These are phyloP conservation scores for Calonectris borealis DNA, from an alignment of 2,113 vertebrate species.

Conservation along the genomic window DNA sequence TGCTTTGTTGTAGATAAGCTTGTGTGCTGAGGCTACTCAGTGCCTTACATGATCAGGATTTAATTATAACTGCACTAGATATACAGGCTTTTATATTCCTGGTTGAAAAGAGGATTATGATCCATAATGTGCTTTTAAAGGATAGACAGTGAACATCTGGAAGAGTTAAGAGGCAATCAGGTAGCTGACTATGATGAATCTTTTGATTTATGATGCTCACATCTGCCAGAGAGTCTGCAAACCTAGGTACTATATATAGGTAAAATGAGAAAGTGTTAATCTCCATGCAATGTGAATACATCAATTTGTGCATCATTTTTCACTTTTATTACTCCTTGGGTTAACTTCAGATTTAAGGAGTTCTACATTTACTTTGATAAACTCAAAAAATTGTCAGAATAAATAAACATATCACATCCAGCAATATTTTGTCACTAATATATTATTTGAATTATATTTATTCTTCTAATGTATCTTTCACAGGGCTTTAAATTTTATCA, in stretches of 20 bases:
- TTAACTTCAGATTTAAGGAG: constrained; percentile 63
- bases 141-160: constrained; percentile 16
- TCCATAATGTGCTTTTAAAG: constrained; percentile 29
- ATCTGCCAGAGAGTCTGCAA: constrained; percentile 31
- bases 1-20: not conserved
- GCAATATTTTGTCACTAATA: constrained; percentile 45
- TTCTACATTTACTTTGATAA: constrained; percentile 39
- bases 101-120: not conserved
- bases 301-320: constrained; percentile 46
- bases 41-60: not conserved
- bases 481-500: constrained; percentile 70
- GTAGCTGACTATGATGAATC: constrained; percentile 21
- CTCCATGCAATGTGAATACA: not conserved
- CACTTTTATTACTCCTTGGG: constrained; percentile 61
- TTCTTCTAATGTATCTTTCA: constrained; percentile 64
- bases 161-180: constrained; percentile 42
- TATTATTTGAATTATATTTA: constrained; percentile 55
- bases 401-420: constrained; percentile 57
- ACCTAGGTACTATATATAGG: not conserved
- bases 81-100: not conserved
- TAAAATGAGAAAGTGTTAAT: constrained; percentile 43
- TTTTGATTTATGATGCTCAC: constrained; percentile 50
- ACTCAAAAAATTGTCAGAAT: constrained; percentile 52
- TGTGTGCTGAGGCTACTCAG: not conserved
- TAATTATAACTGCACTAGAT: not conserved